Base-by-base conservation (phyloP, 1,140 invertebrate genomes). In the Meloidogyne chitwoodi region DNA sequence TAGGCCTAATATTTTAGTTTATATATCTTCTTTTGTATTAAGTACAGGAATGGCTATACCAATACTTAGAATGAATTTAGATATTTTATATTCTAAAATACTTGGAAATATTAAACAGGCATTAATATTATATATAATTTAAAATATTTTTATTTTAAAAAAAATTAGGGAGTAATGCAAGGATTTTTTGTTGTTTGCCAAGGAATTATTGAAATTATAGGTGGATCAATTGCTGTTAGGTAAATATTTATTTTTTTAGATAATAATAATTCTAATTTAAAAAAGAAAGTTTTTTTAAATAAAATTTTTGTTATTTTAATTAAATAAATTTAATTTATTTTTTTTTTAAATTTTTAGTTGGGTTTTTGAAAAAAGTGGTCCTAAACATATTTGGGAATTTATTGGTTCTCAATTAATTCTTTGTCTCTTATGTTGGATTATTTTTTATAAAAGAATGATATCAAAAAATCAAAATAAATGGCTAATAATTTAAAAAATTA, bases 71-170 rank as follows among this genome's bases (percentile, higher is more conserved):
- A 82, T 82, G 27, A 82, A 82, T 71, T 64, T 82, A 48, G 82
- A 82, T 74, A 76, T 82, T 68, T 80, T 82, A 41, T 82, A 70
- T 66, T 82, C 81, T 1, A 82, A 82, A 70, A 65, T 82, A 34
- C 61, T 82, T 34, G 81, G 81, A 24, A 29, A 48, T 31, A 78
- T 78, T n/a, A 61, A 72, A 80, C 77, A 78, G 38, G 76, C 29
- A 24, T 31, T 31, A 3, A 16, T 41, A 11, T 41, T 41, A 14
- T 41, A 41, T 14, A 14, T 41, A 41, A 41, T 41, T 41, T 12
- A 41, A 41, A 41, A 41, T 4, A 34, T 34, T 34, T 34, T 41
- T 14, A 41, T 12, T 41, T 41, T 11, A 41, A 41, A 11, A 41
- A 41, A 41, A n/a, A 56, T 56, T 56, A 56, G 48, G 48, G 48